These are phyloP conservation scores for Ammodytes dubius DNA, from an alignment of 2,113 vertebrate species.

Conservation along the genomic window DNA sequence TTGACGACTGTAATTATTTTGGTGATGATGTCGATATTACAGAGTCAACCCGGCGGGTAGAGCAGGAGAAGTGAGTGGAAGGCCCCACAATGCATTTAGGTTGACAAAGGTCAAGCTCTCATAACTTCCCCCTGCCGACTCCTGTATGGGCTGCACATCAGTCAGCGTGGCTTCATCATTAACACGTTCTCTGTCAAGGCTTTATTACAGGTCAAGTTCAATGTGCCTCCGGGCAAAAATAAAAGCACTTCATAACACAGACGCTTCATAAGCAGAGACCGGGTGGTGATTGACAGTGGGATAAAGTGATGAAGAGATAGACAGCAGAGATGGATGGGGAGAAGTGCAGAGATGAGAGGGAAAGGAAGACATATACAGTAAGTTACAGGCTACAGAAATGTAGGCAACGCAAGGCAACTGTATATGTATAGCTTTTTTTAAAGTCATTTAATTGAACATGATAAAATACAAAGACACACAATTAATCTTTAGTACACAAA, in stretches of 20 bases:
- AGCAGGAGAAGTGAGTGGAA: conserved; percentile 6
- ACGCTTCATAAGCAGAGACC: conserved; percentile 61
- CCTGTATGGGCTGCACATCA: conserved; percentile 63
- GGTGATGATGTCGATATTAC: conserved; percentile 32
- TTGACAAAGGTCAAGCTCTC: conserved; percentile 71
- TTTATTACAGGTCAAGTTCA: conserved; percentile 75
- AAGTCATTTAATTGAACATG: too few relatives aligned
- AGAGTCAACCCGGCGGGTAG: neutral
- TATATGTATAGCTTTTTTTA: too few relatives aligned
- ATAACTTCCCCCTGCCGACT: conserved; percentile 49
- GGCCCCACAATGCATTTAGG: conserved; percentile 11
- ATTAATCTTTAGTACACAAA: too few relatives aligned
- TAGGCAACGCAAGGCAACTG: neutral
- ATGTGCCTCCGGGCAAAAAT: conserved; percentile 69
- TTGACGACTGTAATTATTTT: conserved; percentile 46
- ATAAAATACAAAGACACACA: too few relatives aligned
- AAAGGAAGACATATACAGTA: conserved; percentile 10
- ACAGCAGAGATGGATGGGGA: conserved; percentile 55
- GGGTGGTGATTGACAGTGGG: conserved; percentile 71
- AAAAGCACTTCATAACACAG: conserved; percentile 74
- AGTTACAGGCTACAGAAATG: neutral
- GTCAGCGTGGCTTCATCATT: conserved; percentile 70
- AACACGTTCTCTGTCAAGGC: conserved; percentile 69
- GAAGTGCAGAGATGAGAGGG: conserved; percentile 25
- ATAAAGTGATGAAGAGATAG: conserved; percentile 61